A percentile compares a stretch with the other conserved stretches of the same genome.
Conservation (phyloP, 2,113 vertebrate genomes). For the Ctenodactylus gundi region DNA sequence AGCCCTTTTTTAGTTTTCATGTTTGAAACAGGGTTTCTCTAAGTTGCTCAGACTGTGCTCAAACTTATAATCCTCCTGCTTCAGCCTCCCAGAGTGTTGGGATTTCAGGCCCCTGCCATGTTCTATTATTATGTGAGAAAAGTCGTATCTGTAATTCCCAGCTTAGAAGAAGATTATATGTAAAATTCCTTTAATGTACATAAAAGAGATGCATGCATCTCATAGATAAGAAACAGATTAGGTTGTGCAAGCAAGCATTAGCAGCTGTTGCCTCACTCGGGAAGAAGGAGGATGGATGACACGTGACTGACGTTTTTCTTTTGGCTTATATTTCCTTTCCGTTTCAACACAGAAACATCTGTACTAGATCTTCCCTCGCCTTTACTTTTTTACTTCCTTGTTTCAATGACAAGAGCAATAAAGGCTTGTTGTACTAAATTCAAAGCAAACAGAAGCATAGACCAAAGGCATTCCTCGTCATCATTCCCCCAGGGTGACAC, state of each 20-base stretch:
- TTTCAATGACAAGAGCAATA: not conserved
- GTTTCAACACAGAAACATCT: slow-evolving; percentile 35
- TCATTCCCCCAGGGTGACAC: not conserved
- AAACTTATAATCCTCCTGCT: too few relatives aligned
- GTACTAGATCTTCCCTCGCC: not conserved
- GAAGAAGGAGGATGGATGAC: not conserved
- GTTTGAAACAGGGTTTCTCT: too few relatives aligned
- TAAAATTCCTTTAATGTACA: not conserved
- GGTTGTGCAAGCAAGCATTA: not conserved
- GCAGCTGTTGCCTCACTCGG: not conserved
- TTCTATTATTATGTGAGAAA: not conserved
- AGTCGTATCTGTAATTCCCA: not conserved
- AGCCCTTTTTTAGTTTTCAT: too few relatives aligned
- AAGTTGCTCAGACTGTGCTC: too few relatives aligned
- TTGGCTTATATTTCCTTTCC: not conserved
- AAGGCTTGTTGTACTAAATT: not conserved
- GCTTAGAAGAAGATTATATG: slow-evolving; percentile 9
- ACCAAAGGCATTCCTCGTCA: not conserved
- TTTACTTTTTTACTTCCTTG: slow-evolving; percentile 1
- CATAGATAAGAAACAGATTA: not conserved
- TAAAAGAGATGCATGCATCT: not conserved
- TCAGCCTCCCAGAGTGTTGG: too few relatives aligned
- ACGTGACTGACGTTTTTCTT: not conserved
- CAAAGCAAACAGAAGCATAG: not conserved
- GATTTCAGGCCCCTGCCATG: too few relatives aligned